Base-by-base conservation (phyloP, 2,888 invertebrate genomes). In the Chrysodeixis includens region DNA sequence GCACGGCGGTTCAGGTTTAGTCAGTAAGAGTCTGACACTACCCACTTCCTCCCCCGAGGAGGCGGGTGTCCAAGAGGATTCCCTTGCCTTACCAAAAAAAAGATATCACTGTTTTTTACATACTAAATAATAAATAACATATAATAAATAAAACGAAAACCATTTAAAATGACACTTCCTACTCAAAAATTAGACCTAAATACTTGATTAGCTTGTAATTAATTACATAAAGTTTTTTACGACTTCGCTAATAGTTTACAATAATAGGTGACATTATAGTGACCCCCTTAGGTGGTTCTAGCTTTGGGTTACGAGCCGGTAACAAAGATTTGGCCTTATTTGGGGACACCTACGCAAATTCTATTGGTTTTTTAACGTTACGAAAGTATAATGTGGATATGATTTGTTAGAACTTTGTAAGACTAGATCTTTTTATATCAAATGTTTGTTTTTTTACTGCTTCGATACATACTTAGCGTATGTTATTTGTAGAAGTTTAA, bases 321-420 rank as follows among this genome's bases (percentile, higher is more conserved):
- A 67, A 82, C 84, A 84, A 83, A 79, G 76, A 82, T 84, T 80
- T 86, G 88, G 82, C 91, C 91, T 89, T 89, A 88, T 91, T 90
- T 75, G 88, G 84, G 35, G 81, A 88, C 90, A 79, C 92, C 92
- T 84, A 92, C 92, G 91, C 91, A 83, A 85, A 88, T 88, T 86
- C 86, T 86, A 83, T 79, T 66, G 77, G 74, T 52, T 76, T 81
- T 84, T 86, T 81, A 67, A 66, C 49, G 40, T 4, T 10, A 30
- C 56, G 71, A 26, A 60, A 7, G 62, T 65, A 20, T 83, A 76
- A 9, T 74, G 20, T 88, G 86, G 90, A 88, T 74, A 64, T 30
- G 64, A 22, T 59, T 35, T 9, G 30, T 1, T n/a, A 9, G 16
- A 20, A 20, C n/a, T n/a, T n/a, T n/a, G n/a, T n/a, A n/a, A n/a